Base-by-base conservation (phyloP, 1,140 invertebrate genomes). In the Zaprionus davidi region DNA sequence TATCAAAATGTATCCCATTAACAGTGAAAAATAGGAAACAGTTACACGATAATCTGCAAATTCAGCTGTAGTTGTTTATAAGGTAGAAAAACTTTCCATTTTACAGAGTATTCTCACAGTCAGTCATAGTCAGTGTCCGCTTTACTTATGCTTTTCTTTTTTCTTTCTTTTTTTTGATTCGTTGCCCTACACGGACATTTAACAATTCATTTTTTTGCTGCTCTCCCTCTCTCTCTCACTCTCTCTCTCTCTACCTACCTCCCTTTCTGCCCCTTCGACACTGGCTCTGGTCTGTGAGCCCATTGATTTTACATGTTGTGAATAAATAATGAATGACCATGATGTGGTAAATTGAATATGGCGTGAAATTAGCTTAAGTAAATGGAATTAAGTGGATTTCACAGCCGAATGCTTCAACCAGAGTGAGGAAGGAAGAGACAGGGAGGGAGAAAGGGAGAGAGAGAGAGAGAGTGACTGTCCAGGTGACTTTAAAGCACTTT, bases 281-380 rank as follows among this genome's bases (percentile, higher is more conserved):
- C 12, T 34, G 46, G 24, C 4, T 38, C 38, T 58, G 53, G 56
- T 31, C 34, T 34, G 78, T 46, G 41, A 17, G 78, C 58, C 81
- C 85, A 90, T 85, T 90, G 85, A 90, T 90, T 90, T 90, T 90
- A 90, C 85, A 90, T 90, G 86, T 84, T 85, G 72, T 90, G 85
- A 90, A 90, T 90, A 90, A 90, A 90, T 90, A 90, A 90, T 90
- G 85, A 90, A 85, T 85, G 86, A 62, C 73, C 85, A 90, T 90
- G 85, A 90, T 90, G 85, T 90, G 85, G 85, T 85, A 90, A 90
- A 90, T 90, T 90, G 85, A 90, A 90, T 90, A 90, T 90, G 85
- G 85, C 85, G 85, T 90, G 79, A 90, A 90, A 90, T 90, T 90
- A 90, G 85, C 85, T 90, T 90, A 90, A 90, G 86, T 90, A 90